Evolutionary conservation across 2,113 vertebrate genomes (phyloP).

Genomic region (Tragelaphus buxtoni): DNA sequence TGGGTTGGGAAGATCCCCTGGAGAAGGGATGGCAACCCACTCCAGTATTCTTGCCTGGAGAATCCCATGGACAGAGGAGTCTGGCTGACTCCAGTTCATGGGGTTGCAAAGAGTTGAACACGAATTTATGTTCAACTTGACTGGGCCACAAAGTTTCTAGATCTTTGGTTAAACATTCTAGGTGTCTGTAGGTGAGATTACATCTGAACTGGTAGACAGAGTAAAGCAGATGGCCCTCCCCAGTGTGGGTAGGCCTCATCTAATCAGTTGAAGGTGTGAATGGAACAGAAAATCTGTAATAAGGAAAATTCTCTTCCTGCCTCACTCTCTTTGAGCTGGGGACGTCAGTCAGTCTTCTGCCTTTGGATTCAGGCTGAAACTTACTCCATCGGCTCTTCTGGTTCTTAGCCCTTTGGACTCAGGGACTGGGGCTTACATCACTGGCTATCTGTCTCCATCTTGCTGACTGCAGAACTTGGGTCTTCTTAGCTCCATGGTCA

Average conservation of each 20-base stretch:
- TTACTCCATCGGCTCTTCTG: neutral
- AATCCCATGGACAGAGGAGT: neutral
- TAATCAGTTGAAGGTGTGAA: too few relatives aligned
- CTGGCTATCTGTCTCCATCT: neutral
- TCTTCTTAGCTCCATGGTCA: neutral
- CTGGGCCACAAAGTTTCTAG: neutral
- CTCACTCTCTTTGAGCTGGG: neutral
- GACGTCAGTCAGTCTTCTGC: neutral
- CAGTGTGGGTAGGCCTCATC: neutral
- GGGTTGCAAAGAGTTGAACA: neutral
- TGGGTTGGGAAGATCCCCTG: neutral
- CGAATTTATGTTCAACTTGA: neutral
- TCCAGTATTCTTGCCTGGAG: neutral
- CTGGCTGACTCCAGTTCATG: neutral
- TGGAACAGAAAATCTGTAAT: neutral
- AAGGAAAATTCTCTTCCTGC: neutral
- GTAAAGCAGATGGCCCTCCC: neutral
- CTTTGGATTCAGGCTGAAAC: neutral
- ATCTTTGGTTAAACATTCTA: neutral
- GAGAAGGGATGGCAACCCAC: neutral
- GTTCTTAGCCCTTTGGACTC: neutral
- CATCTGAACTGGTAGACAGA: neutral
- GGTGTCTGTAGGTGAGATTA: neutral
- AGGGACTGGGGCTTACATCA: neutral
- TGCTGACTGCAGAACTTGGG: neutral